Evolutionary conservation across 2,888 invertebrate genomes (phyloP).

Genomic region (Prosapia bicincta): DNA sequence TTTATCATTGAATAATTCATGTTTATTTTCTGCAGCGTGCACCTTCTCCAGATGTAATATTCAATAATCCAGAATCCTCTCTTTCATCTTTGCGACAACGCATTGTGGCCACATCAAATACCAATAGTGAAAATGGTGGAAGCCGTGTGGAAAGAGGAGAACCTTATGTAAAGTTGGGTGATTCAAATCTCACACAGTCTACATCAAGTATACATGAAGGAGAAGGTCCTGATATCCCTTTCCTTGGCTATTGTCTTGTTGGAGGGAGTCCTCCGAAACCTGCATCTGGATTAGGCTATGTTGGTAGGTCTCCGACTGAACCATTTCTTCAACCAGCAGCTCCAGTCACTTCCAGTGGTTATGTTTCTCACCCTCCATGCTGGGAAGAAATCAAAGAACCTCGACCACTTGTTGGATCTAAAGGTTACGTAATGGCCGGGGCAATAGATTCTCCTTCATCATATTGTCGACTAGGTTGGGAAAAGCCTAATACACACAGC

Average conservation of each 20-base stretch:
- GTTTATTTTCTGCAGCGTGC: conserved; percentile 10
- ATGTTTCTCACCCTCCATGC: conserved; percentile 17
- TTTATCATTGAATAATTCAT: neutral
- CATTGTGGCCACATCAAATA: conserved; percentile 3
- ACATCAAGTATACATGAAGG: conserved; percentile 8
- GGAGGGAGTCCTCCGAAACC: neutral
- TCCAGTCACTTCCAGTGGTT: conserved; percentile 3
- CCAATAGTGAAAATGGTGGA: neutral
- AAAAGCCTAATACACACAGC: neutral
- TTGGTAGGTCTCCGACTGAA: neutral
- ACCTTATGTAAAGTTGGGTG: conserved; percentile 12
- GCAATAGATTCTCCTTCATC: neutral
- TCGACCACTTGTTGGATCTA: conserved; percentile 8
- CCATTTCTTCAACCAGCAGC: neutral
- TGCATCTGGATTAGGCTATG: neutral
- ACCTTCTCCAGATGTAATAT: conserved; percentile 20
- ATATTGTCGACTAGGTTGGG: conserved; percentile 6
- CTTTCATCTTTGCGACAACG: conserved; percentile 8
- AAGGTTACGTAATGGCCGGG: conserved; percentile 27
- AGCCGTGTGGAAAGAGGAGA: conserved; percentile 10
- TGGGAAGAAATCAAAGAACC: neutral
- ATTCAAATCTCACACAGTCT: conserved; percentile 10
- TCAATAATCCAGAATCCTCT: neutral
- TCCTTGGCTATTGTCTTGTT: neutral
- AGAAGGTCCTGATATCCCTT: neutral